phyloP scores from a whole-genome alignment of 2,888 invertebrate genomes.

The Drosophila cognata region DNA sequence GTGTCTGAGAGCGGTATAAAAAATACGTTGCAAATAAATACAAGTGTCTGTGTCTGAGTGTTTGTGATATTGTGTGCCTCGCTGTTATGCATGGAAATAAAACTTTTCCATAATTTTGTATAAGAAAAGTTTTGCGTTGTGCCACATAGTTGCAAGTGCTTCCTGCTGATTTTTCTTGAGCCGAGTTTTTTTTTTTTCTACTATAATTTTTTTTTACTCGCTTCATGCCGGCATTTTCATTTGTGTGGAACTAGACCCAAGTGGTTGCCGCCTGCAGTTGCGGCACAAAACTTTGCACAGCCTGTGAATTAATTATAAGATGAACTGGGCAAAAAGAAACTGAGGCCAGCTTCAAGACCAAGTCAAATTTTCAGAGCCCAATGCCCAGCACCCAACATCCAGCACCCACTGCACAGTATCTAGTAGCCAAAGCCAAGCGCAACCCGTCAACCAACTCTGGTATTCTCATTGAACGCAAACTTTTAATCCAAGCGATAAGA shows the following conservation, averaged over 20 bases:
- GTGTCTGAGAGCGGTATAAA: slow-evolving; percentile 49
- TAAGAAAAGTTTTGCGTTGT: slow-evolving; percentile 78
- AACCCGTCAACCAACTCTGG: slow-evolving; percentile 42
- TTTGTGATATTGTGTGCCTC: slow-evolving; percentile 35
- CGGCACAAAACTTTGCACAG: slow-evolving; percentile 67
- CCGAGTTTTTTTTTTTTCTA: slow-evolving; percentile 26
- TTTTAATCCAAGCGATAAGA: slow-evolving; percentile 56
- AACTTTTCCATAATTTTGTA: slow-evolving; percentile 78
- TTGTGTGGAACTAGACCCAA: slow-evolving; percentile 68
- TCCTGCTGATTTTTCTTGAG: slow-evolving; percentile 70
- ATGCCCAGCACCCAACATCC: background rate
- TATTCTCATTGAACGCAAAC: slow-evolving; percentile 57
- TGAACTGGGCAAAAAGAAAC: slow-evolving; percentile 68
- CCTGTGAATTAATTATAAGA: slow-evolving; percentile 79
- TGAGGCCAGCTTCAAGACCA: slow-evolving; percentile 13
- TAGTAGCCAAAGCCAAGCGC: slow-evolving; percentile 14
- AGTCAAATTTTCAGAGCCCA: slow-evolving; percentile 1
- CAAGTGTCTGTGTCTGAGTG: slow-evolving; percentile 34
- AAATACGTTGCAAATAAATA: slow-evolving; percentile 57
- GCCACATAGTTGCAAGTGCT: slow-evolving; percentile 77
- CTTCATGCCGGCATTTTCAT: slow-evolving; percentile 52
- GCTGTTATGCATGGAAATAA: slow-evolving; percentile 77
- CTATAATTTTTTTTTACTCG: slow-evolving; percentile 21
- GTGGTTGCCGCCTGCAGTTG: slow-evolving; percentile 67
- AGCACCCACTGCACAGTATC: background rate